phyloP scores from a whole-genome alignment of 2,888 invertebrate species.

The Gortyna flavago region DNA sequence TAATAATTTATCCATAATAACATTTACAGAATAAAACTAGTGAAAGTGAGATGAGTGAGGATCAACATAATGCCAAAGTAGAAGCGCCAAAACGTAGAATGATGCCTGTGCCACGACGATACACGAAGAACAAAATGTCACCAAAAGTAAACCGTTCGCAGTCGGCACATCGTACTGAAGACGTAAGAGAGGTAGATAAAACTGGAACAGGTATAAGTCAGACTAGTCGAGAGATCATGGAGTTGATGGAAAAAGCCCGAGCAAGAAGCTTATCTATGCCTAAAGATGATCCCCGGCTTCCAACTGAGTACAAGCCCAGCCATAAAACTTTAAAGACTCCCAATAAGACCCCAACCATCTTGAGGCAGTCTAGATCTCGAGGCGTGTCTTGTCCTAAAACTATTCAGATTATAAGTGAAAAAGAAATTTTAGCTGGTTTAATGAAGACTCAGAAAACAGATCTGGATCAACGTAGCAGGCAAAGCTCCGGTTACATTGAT shows the following conservation, averaged over 20 bases:
- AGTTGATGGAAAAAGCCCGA: slow-evolving; percentile 87
- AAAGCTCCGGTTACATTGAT: slow-evolving; percentile 87
- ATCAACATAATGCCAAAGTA: slow-evolving; percentile 76
- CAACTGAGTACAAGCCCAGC: slow-evolving; percentile 78
- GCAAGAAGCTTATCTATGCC: slow-evolving; percentile 88
- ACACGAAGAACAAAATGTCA: slow-evolving; percentile 82
- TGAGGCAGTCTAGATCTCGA: slow-evolving; percentile 79
- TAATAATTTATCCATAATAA: slow-evolving; percentile 83
- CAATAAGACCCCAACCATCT: slow-evolving; percentile 83
- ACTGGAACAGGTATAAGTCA: slow-evolving; percentile 85
- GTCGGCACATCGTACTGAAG: slow-evolving; percentile 88
- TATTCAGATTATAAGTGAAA: slow-evolving; percentile 87
- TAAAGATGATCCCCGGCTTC: slow-evolving; percentile 86
- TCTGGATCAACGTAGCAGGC: slow-evolving; percentile 79
- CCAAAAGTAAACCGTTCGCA: slow-evolving; percentile 89
- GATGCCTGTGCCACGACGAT: slow-evolving; percentile 84
- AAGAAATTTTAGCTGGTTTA: slow-evolving; percentile 89
- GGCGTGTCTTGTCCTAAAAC: slow-evolving; percentile 89
- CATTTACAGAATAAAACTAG: slow-evolving; percentile 90
- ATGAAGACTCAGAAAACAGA: slow-evolving; percentile 81
- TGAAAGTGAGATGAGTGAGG: slow-evolving; percentile 91
- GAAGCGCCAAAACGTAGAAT: slow-evolving; percentile 81
- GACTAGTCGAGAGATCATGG: slow-evolving; percentile 87
- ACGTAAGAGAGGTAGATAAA: slow-evolving; percentile 78
- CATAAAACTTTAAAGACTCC: slow-evolving; percentile 90